Base-by-base conservation (phyloP, 2,797 vertebrate genomes). In the Florisuga fusca region DNA sequence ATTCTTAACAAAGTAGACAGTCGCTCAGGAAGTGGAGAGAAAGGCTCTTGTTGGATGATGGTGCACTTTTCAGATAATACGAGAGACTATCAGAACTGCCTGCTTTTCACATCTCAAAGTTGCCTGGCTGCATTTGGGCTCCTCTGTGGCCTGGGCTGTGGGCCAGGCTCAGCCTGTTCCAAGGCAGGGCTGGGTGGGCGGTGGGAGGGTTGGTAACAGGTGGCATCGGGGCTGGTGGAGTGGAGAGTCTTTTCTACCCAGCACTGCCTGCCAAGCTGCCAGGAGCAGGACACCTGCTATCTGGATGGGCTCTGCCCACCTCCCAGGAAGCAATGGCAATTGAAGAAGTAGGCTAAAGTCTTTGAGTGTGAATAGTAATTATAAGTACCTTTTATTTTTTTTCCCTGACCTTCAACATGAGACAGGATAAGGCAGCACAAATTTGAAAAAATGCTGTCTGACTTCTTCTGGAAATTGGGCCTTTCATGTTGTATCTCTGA, bases 81-180 rank as follows among this genome's bases (percentile, higher is more conserved):
- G 34, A 88, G 76, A 75, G 6, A 89, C 43, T 74, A 58, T 89
- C 48, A 48, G 29, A 84, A 87, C 10, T 53, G 87, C n/a, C 57
- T 89, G 54, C 43, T 63, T 92, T 79, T 69, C 1, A 0, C 21
- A 16, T 29, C 58, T 96, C 54, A 45, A 67, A 78, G 69, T 87
- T 92, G 82, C 73, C 82, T 92, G 82, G 23, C 55, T 93, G 34
- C 63, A 48, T 95, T 93, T 92, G 66, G 43, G 76, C 48, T 92
- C 41, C 48, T 81, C 76, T 38, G 23, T 0, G 7, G 77, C 29
- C 31, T 0, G 26, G 92, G 95, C 91, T 88, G 45, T 50, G 76
- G 85, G 92, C 92, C 95, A 95, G 87, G 89, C 89, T 96, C 92
- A 92, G 77, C 53, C 79, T 91, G 85, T 94, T 94, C 89, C 1